phyloP scores from a whole-genome alignment of 2,888 invertebrate species.

The Therioaphis trifolii region DNA sequence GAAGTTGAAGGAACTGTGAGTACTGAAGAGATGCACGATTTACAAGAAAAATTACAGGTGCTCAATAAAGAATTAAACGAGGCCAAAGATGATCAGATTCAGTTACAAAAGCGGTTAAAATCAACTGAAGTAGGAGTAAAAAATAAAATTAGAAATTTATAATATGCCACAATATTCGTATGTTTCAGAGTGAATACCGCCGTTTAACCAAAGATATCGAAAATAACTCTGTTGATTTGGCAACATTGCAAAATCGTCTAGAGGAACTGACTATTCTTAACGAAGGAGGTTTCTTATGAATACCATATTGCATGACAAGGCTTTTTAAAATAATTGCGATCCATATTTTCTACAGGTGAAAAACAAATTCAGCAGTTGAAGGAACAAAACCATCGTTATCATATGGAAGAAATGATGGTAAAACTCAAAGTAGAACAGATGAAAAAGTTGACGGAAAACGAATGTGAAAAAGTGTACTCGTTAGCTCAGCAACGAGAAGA shows the following conservation, averaged over 20 bases:
- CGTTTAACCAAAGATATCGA: slow-evolving; percentile 63
- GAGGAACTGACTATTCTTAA: slow-evolving; percentile 22
- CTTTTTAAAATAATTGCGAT: neutral
- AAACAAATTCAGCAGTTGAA: slow-evolving; percentile 70
- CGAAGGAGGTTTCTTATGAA: slow-evolving; percentile 18
- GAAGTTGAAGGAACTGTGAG: slow-evolving; percentile 59
- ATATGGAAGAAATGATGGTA: slow-evolving; percentile 68
- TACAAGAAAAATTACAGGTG: slow-evolving; percentile 61
- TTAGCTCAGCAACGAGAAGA: slow-evolving; percentile 78
- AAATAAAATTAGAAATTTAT: neutral
- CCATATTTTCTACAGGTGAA: slow-evolving; percentile 73
- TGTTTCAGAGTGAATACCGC: slow-evolving; percentile 32
- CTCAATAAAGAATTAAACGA: slow-evolving; percentile 63
- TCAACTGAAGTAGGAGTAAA: slow-evolving; percentile 62
- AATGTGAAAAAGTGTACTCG: slow-evolving; percentile 76
- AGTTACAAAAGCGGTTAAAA: slow-evolving; percentile 64
- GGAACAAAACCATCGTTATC: slow-evolving; percentile 52
- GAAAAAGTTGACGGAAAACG: slow-evolving; percentile 74
- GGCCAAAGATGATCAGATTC: slow-evolving; percentile 60
- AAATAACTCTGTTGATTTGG: slow-evolving; percentile 73
- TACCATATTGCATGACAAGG: neutral
- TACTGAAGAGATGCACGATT: slow-evolving; percentile 56
- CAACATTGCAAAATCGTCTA: slow-evolving; percentile 69
- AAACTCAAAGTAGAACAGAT: slow-evolving; percentile 77
- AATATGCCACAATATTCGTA: neutral